Evolutionary conservation across 2,888 invertebrate genomes (phyloP), one percentile per base, ranked within the genome.

Genomic region (Operophtera brumata): DNA sequence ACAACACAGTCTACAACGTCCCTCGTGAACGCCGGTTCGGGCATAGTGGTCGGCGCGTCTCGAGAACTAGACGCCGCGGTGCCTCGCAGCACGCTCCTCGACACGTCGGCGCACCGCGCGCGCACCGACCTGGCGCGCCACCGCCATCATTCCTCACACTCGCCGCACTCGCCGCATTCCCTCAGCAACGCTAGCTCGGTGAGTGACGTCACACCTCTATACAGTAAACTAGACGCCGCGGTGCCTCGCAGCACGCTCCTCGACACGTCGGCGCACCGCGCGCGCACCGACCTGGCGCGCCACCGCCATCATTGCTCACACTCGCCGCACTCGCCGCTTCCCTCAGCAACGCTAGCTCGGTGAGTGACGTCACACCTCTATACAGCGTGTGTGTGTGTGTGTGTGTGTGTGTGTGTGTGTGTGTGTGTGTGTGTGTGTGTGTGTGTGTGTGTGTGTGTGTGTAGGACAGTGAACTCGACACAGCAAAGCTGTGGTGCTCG

Each of bases 41-140:
- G 39, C 57, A 62, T 51, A 11, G 59, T 57, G 42, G 78, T 57
- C 71, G 76, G 60, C 28, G 71, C 82, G 66, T 80, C 85, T 4
- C 82, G 96, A 73, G 97, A 97, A 84, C 90, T 97, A 70, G 96
- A 97, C 85, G 93, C 94, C 62, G 96, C 96, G 0, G 95, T 98
- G 57, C 97, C 97, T 47, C 96, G 96, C 66, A 77, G 81, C 70
- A 30, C 80, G 76, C 91, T 97, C 61, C 91, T 98, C 45, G 98
- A 98, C 84, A 96, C 95, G 69, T 95, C 97, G 1, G 96, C 94
- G 11, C 96, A 94, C 73, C 85, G 91, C 75, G 89, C 87, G 62
- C 84, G 89, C 87, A 97, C 96, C 12, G 97, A 97, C 84, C 91
- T 98, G 68, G 97, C 96, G 53, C 94, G 94, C 59, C 89, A 86